Conservation (phyloP, 2,797 vertebrate genomes). For the Pelochelys cantorii region DNA sequence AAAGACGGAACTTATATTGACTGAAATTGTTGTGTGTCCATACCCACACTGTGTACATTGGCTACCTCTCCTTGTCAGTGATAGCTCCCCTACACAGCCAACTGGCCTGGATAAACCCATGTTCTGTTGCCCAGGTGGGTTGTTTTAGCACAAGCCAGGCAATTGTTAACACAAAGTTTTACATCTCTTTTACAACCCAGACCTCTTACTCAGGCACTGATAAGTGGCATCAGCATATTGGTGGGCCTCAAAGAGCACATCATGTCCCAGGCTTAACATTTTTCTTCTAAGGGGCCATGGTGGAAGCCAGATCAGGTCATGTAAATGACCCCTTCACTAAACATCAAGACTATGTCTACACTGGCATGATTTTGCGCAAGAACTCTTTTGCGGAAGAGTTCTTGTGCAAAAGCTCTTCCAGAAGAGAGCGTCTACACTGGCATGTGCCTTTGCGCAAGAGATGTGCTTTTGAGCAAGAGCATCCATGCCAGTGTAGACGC, state of each 20-base stretch:
- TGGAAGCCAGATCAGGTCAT: neutral
- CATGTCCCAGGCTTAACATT: neutral
- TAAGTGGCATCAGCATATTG: neutral
- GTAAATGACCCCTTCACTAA: neutral
- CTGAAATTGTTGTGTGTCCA: neutral
- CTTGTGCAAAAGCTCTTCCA: too few relatives aligned
- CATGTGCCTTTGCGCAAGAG: too few relatives aligned
- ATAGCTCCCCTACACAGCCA: neutral
- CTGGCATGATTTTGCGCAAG: too few relatives aligned
- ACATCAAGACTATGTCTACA: too few relatives aligned
- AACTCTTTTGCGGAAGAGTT: too few relatives aligned
- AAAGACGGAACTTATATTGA: accelerated
- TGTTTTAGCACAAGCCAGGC: neutral
- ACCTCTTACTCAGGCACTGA: neutral
- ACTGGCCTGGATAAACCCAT: neutral
- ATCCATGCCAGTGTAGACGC: too few relatives aligned
- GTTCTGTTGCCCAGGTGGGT: neutral
- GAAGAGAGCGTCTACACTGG: too few relatives aligned
- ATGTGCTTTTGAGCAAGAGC: too few relatives aligned
- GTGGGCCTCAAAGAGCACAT: neutral
- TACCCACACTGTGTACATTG: neutral
- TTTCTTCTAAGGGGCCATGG: neutral
- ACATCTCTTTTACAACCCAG: neutral
- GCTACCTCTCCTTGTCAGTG: neutral
- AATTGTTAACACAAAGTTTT: neutral